These are phyloP conservation scores for Cottus gobio DNA, from an alignment of 2,113 vertebrate genomes.

Conservation along the genomic window DNA sequence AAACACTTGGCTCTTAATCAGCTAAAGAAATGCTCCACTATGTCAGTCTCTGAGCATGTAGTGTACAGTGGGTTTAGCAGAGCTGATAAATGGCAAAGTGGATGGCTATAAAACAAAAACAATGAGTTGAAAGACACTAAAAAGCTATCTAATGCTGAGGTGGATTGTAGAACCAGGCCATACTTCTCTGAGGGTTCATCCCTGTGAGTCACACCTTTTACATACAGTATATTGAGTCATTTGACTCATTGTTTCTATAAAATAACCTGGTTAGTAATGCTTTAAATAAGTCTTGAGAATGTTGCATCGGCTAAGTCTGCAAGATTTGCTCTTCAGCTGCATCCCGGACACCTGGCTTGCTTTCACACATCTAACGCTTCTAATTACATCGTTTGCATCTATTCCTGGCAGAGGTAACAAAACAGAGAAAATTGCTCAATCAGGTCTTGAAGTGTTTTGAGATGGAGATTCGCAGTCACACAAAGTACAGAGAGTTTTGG, in stretches of 20 bases:
- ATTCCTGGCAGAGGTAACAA: constrained; percentile 47
- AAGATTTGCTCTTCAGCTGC: constrained; percentile 30
- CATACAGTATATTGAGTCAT: background rate
- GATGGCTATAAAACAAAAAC: background rate
- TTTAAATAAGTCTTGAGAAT: constrained; percentile 10
- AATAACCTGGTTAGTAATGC: background rate
- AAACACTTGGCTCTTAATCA: background rate
- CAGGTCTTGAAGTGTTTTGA: constrained; percentile 32
- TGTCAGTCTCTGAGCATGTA: background rate
- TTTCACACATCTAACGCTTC: constrained; percentile 51
- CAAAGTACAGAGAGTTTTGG: constrained; percentile 26
- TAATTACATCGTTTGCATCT: constrained; percentile 51
- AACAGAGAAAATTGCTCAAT: constrained; percentile 46
- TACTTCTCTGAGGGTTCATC: background rate
- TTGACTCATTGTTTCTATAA: background rate
- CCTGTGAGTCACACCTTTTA: background rate
- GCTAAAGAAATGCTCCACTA: background rate
- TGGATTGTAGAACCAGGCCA: background rate
- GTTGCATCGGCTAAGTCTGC: constrained; percentile 19
- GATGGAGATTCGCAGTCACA: constrained; percentile 52
- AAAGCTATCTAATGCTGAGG: background rate
- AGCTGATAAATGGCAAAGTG: background rate
- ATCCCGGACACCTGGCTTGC: constrained; percentile 35
- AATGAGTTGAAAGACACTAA: background rate
- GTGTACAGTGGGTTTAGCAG: background rate